phyloP scores from a whole-genome alignment of 2,888 invertebrate species.

The Bhutanitis thaidina region DNA sequence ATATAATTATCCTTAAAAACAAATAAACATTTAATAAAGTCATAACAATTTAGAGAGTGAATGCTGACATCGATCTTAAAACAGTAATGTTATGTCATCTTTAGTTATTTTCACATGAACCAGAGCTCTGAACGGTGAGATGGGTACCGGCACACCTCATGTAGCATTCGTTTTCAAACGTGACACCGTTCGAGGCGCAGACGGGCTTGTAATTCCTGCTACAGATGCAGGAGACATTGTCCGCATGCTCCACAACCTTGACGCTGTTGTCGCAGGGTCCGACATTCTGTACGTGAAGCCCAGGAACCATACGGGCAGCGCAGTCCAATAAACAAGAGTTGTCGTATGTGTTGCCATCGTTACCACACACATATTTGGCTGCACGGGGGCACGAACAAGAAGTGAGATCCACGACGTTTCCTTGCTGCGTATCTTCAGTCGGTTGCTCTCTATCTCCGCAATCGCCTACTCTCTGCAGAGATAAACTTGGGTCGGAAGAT shows the following conservation, averaged over 20 bases:
- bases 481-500: conserved; percentile 18
- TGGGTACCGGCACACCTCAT: conserved; percentile 70
- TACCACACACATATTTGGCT: conserved; percentile 43
- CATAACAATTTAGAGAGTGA: no score
- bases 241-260: conserved; percentile 2
- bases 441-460: conserved; percentile 28
- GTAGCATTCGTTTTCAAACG: conserved; percentile 84
- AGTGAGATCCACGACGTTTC: neutral
- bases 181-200: conserved; percentile 83
- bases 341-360: conserved; percentile 33
- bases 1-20: no score
- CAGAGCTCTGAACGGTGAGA: conserved; percentile 21
- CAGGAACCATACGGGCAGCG: conserved; percentile 24
- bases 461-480: conserved; percentile 15
- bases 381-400: conserved; percentile 12
- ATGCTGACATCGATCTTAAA: no score
- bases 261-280: conserved; percentile 24
- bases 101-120: conserved; percentile 22
- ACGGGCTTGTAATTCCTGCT: conserved; percentile 40
- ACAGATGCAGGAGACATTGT: conserved; percentile 1
- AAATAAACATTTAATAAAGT: neutral
- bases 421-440: neutral
- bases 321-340: conserved; percentile 35
- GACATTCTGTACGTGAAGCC: conserved; percentile 14
- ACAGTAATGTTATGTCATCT: neutral